Percentiles rank a stretch among this genome's conserved stretches.
Evolutionary conservation across 2,113 vertebrate genomes (phyloP).

Genomic region (Dromiciops gliroides): DNA sequence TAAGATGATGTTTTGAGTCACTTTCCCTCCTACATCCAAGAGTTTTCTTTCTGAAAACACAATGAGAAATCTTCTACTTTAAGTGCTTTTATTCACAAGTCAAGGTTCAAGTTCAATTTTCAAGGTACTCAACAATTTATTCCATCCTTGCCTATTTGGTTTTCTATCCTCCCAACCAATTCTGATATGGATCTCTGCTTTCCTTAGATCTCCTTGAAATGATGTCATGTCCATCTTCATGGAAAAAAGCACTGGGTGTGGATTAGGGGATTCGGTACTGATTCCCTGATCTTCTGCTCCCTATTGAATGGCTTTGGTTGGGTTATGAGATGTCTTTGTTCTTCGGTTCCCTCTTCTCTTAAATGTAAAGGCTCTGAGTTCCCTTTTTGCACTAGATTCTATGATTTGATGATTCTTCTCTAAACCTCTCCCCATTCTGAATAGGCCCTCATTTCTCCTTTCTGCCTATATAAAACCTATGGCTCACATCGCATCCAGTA

Average conservation of each 20-base stretch:
- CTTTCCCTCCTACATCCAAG: constrained; percentile 37
- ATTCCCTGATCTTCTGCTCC: background rate
- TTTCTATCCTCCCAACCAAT: background rate
- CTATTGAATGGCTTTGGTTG: background rate
- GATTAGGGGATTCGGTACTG: background rate
- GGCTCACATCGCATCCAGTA: background rate
- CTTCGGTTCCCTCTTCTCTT: background rate
- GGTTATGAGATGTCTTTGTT: background rate
- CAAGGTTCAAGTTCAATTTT: background rate
- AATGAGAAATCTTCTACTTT: constrained; percentile 35
- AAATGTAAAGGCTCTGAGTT: background rate
- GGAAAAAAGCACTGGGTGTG: background rate
- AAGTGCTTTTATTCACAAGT: background rate
- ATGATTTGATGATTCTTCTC: background rate
- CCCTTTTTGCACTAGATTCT: background rate
- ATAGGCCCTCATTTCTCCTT: background rate
- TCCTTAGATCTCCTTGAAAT: background rate
- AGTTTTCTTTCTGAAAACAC: constrained; percentile 51
- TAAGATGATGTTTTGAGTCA: constrained; percentile 58
- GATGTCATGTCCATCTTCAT: background rate
- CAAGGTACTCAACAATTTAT: background rate
- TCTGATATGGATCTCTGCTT: background rate
- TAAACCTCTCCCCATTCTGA: background rate
- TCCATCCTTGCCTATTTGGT: background rate
- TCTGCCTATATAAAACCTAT: background rate